These are phyloP conservation scores for Aproaerema taeniolella DNA, from an alignment of 2,888 invertebrate genomes.

Conservation along the genomic window DNA sequence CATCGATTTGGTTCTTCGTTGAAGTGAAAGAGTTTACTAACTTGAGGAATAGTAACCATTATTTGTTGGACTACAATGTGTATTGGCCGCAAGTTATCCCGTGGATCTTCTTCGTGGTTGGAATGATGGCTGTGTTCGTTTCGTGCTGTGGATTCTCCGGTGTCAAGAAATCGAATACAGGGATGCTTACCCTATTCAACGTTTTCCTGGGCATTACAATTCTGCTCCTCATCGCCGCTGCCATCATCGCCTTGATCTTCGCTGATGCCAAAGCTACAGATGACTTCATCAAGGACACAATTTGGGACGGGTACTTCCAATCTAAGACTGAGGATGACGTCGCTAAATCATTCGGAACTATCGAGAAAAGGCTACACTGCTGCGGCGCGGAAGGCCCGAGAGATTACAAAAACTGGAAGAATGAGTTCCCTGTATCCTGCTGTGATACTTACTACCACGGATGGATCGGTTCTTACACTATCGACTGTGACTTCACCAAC, in stretches of 20 bases:
- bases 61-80: constrained; percentile 58
- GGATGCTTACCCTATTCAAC: constrained; percentile 41
- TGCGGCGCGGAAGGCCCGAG: constrained; percentile 61
- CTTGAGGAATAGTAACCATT: constrained; percentile 49
- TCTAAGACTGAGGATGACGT: constrained; percentile 42
- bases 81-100: constrained; percentile 68
- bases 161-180: constrained; percentile 41
- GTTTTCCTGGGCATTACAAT: constrained; percentile 40
- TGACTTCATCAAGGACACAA: constrained; percentile 55
- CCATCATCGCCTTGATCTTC: constrained; percentile 49
- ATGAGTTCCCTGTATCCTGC: constrained; percentile 58
- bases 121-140: constrained; percentile 45
- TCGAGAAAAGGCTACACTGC: constrained; percentile 60
- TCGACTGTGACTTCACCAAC: constrained; percentile 60
- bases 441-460: constrained; percentile 62
- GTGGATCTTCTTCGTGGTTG: constrained; percentile 58
- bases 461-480: constrained; percentile 46
- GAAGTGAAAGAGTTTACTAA: constrained; percentile 38
- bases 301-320: constrained; percentile 60
- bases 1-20: constrained; percentile 43
- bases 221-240: constrained; percentile 36
- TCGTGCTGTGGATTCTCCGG: constrained; percentile 54
- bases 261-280: constrained; percentile 52
- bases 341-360: constrained; percentile 39
- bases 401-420: constrained; percentile 59